Conservation (phyloP, 2,888 invertebrate genomes). For the Drosophila buzzatii region DNA sequence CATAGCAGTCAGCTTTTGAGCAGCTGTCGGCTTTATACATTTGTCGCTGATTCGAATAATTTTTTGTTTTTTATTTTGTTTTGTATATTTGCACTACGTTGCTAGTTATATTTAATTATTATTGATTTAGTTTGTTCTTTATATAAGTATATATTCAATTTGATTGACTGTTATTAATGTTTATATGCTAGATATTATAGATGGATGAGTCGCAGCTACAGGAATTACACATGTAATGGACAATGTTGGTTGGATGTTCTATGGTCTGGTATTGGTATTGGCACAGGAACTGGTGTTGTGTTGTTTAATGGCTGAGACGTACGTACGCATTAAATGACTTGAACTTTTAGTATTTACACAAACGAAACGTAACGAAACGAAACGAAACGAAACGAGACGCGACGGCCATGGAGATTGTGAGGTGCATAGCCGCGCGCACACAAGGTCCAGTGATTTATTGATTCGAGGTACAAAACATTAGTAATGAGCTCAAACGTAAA, state of each 20-base stretch:
- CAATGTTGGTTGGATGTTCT: constrained; percentile 38
- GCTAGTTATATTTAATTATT: constrained; percentile 19
- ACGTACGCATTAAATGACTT: constrained; percentile 24
- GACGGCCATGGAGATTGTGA: constrained; percentile 37
- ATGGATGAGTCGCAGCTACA: constrained; percentile 42
- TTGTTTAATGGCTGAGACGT: constrained; percentile 19
- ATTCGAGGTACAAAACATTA: constrained; percentile 33
- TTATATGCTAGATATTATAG: constrained; percentile 5
- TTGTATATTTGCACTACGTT: constrained; percentile 8
- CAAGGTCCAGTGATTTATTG: constrained; percentile 43
- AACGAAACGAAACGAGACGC: constrained; percentile 35
- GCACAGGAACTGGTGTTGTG: constrained; percentile 17
- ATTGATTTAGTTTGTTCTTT: constrained; percentile 25
- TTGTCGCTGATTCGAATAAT: not conserved
- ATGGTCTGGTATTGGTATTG: constrained; percentile 15
- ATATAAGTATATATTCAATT: constrained; percentile 18
- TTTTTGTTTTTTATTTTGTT: not conserved
- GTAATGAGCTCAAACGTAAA: constrained; percentile 32
- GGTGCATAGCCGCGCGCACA: constrained; percentile 40
- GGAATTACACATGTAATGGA: constrained; percentile 34
- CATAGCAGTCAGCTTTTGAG: constrained; percentile 36
- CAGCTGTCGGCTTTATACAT: constrained; percentile 17
- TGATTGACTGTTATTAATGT: constrained; percentile 28
- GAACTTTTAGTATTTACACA: constrained; percentile 57
- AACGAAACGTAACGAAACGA: constrained; percentile 28